Evolutionary conservation across 1,140 invertebrate genomes (phyloP), one percentile per base, ranked within the genome.

Genomic region (Calliphora vicina): DNA sequence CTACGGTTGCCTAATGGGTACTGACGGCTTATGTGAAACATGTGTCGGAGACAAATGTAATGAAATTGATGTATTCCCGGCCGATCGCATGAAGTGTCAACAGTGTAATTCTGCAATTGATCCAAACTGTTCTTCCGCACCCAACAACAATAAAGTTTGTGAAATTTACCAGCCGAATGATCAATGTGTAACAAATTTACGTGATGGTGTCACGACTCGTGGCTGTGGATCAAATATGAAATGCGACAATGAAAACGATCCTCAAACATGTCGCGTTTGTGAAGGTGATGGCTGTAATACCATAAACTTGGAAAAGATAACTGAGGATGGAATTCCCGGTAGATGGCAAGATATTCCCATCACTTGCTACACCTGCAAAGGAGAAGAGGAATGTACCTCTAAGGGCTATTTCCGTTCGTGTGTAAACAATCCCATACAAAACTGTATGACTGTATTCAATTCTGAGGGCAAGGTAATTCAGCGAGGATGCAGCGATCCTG

Each of bases 401-500:
- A 81, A 84, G 1, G 84, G 61, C n/a, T 83, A 1, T 84, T 85
- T 13, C 12, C 61, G 3, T 71, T 80, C 8, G 17, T 84, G 82
- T 27, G 80, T 27, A 25, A 87, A 88, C 50, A 80, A 80, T 23
- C 81, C 85, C 23, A 83, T 80, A 12, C 86, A 89, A 23, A 88
- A 88, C 29, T 90, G 88, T 15, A 86, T 85, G 10, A 89, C 87
- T 1, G 86, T 90, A 15, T 88, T 90, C 12, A 86, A 86, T 20
- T 82, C 13, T 0, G 42, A 80, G 2, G 87, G 86, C 3, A 82
- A 35, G 0, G 88, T 89, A 0, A 87, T 73, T 8, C 73, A 88
- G 17, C 84, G 87, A 12, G 87, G 87, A 2, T 90, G 88, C 82
- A 85, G 82, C 8, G 80, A 83, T 6, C 10, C 71, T 0, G 82